These are phyloP conservation scores for Cistogaster globosa DNA, from an alignment of 2,888 invertebrate species.

Conservation along the genomic window DNA sequence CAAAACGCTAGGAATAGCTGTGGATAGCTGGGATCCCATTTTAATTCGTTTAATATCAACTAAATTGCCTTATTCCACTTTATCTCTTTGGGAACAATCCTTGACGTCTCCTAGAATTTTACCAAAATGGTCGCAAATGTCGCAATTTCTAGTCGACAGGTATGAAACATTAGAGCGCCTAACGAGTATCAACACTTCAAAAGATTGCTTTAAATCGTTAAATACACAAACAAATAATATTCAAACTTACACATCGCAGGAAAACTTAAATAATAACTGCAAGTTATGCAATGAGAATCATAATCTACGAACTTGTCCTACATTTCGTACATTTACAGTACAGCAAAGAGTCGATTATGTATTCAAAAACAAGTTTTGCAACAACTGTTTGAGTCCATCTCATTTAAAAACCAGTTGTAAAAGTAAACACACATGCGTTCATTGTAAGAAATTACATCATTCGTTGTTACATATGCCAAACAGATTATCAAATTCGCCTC, in stretches of 20 bases:
- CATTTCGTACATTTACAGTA: conserved; percentile 4
- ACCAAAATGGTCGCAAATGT: conserved; percentile 7
- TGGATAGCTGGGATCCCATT: conserved; percentile 9
- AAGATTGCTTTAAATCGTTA: conserved; percentile 1
- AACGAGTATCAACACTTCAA: not conserved
- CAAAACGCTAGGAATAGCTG: not conserved
- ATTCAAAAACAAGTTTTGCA: too few relatives aligned
- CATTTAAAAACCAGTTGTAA: not conserved
- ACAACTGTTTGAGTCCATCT: too few relatives aligned
- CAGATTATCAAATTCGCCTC: not conserved
- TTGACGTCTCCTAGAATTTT: not conserved
- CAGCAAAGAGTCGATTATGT: too few relatives aligned
- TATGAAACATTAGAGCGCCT: conserved; percentile 5
- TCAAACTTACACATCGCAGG: not conserved
- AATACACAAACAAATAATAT: not conserved
- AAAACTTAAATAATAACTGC: not conserved
- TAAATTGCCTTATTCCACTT: not conserved
- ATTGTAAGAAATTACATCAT: not conserved
- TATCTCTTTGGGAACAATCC: conserved; percentile 10
- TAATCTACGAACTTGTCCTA: not conserved
- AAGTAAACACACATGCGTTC: conserved; percentile 5
- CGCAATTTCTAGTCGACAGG: not conserved
- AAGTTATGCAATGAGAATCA: conserved; percentile 5
- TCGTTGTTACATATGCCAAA: not conserved
- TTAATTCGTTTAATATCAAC: conserved; percentile 3